Evolutionary conservation across 2,888 invertebrate species (phyloP).

Genomic region (Allolobophora icterica): DNA sequence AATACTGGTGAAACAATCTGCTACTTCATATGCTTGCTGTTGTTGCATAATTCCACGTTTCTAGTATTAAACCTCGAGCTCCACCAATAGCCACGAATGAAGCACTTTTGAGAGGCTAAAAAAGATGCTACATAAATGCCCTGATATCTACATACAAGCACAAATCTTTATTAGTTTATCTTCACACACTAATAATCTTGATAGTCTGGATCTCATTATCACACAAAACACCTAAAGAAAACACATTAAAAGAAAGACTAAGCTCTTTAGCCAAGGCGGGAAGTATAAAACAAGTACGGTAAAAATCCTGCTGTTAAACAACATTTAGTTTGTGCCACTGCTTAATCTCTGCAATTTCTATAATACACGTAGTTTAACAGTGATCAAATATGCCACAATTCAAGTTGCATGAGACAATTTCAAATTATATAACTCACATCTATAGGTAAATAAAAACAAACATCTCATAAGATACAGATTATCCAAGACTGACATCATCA

Average conservation of each 20-base stretch:
- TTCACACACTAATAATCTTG: not conserved
- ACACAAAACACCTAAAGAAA: not conserved
- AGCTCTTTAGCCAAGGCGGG: not conserved
- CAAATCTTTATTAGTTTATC: too few species aligned
- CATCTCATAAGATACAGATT: not conserved
- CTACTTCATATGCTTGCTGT: not conserved
- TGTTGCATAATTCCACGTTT: not conserved
- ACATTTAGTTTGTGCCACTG: not conserved
- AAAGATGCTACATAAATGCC: not conserved
- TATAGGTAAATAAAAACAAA: not conserved
- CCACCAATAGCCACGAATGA: not conserved
- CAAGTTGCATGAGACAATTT: not conserved
- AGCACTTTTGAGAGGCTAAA: not conserved
- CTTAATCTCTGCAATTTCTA: not conserved
- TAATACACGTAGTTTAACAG: not conserved
- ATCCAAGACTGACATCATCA: slow-evolving; percentile 49
- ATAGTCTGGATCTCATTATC: not conserved
- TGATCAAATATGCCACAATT: not conserved
- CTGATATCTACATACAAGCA: not conserved
- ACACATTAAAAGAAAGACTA: not conserved
- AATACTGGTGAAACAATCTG: too few species aligned
- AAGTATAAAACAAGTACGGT: not conserved
- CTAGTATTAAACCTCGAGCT: not conserved
- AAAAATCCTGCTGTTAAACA: not conserved
- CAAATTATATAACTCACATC: not conserved